Evolutionary conservation across 2,797 vertebrate species (phyloP), one percentile per base, ranked within the genome.

Genomic region (Picus viridis): DNA sequence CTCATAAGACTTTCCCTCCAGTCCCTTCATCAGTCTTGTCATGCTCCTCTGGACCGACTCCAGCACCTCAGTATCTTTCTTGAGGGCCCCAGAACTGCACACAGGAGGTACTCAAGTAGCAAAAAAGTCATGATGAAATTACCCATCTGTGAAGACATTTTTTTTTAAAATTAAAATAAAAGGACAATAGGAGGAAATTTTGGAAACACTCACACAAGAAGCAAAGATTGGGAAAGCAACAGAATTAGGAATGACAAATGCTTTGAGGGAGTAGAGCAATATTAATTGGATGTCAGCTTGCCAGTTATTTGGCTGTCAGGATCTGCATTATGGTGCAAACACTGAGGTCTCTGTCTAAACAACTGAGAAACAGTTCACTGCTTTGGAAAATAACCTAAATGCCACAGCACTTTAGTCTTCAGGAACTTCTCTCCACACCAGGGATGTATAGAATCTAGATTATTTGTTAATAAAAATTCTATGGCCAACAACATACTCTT

Each of bases 321-420:
- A 72, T 83, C 77, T 93, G 61, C 73, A 86, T 94, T 89, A 90
- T 17, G 15, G 32, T 89, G 64, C 75, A 96, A 94, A 90, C 81
- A 93, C 24, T 64, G 19, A 83, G 54, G 32, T 80, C 34, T 94
- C 69, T 95, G 86, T 88, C 59, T 30, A 70, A 95, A 85, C 47
- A 95, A 81, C 32, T 27, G 59, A 88, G 76, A 78, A 96, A 82
- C 30, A 86, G 59, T 90, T 95, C 86, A 93, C 73, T 96, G 81
- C 83, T 84, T 88, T 91, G 47, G 9, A 94, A 97, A 96, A 95
- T 69, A 94, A 77, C 41, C 49, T 88, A 82, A 68, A 88, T 74
- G 32, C 9, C 84, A 93, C 92, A 89, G 16, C 49, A 82, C 34
- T 78, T 90, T 79, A 91, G 30, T 69, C 47, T 87, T 83, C 10